Evolutionary conservation across 2,888 invertebrate species (phyloP), one percentile per base, ranked within the genome.

Genomic region (Dicyrtoma fusca): DNA sequence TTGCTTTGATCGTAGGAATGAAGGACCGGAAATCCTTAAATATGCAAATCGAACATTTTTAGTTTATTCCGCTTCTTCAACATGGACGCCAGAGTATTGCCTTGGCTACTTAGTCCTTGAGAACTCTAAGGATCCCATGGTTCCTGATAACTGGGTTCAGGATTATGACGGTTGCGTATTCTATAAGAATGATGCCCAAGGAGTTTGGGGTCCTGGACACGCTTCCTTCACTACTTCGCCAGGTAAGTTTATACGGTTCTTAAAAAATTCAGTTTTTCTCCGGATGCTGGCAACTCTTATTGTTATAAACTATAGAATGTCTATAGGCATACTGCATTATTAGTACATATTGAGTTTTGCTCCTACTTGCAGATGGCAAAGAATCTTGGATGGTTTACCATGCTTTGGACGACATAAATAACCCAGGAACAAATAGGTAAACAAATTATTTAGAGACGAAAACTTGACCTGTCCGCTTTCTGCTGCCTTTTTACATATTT

Each of bases 381-480:
- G 79, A 79, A 19, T 73, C 77, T 2, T 78, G 79, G 79, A 74
- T 79, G 3, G 71, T 79, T 8, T 79, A 78, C 44, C 79, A 79
- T 45, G 79, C 77, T 1, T 76, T 79, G 77, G 64, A 62, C 13
- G 64, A 63, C 26, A 70, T 76, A 2, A 65, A 75, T 64, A 76
- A 71, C 17, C 77, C 75, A 19, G 73, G 74, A 75, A 74, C 62
- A 49, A 75, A 74, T 6, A n/a, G n/a, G n/a, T n/a, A n/a, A n/a
- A n/a, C 34, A 8, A 34, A 34, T 8, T 34, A 8, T 8, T 34
- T 8, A 8, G 34, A n/a, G 34, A 3, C 3, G 34, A 34, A 34
- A 34, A 34, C 3, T 34, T 34, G 34, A 34, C 4, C 8, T 34
- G n/a, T n/a, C n/a, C n/a, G n/a, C n/a, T n/a, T n/a, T n/a, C n/a